Evolutionary conservation across 2,797 vertebrate genomes (phyloP).

Genomic region (Diglossa cyanea): DNA sequence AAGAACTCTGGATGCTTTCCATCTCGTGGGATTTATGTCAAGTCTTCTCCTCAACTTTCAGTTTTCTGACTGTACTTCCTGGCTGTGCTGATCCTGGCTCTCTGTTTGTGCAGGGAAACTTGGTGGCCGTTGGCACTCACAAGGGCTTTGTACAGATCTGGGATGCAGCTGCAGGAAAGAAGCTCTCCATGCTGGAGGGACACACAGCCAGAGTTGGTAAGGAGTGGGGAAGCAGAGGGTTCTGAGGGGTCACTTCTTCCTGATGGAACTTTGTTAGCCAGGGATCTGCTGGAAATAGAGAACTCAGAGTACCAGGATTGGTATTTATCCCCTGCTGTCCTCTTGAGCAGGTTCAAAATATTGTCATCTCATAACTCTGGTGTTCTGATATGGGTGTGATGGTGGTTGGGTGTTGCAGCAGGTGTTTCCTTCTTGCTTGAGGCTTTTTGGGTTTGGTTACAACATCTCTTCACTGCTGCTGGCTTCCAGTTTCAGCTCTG

Average conservation of each 20-base stretch:
- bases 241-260: not conserved
- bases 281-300: not conserved
- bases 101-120: slow-evolving; percentile 75
- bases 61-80: not conserved
- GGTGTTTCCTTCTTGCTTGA: slow-evolving; percentile 3
- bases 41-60: not conserved
- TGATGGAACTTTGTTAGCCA: not conserved
- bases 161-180: slow-evolving; percentile 97
- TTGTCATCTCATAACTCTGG: not conserved
- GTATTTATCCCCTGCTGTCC: not conserved
- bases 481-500: not conserved
- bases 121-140: slow-evolving; percentile 86
- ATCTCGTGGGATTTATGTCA: not conserved
- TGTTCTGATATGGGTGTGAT: not conserved
- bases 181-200: slow-evolving; percentile 91
- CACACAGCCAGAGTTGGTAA: slow-evolving; percentile 97
- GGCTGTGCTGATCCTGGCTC: not conserved
- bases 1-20: not conserved
- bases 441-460: slow-evolving; percentile 7
- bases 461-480: not conserved
- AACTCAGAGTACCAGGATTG: not conserved
- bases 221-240: slow-evolving; percentile 19
- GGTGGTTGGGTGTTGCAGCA: not conserved
- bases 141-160: slow-evolving; percentile 93
- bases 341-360: not conserved